A percentile compares a stretch with the other conserved stretches of the same genome.
These are phyloP conservation scores for Ciconia nigra DNA, from an alignment of 2,797 vertebrate species.

Conservation along the genomic window DNA sequence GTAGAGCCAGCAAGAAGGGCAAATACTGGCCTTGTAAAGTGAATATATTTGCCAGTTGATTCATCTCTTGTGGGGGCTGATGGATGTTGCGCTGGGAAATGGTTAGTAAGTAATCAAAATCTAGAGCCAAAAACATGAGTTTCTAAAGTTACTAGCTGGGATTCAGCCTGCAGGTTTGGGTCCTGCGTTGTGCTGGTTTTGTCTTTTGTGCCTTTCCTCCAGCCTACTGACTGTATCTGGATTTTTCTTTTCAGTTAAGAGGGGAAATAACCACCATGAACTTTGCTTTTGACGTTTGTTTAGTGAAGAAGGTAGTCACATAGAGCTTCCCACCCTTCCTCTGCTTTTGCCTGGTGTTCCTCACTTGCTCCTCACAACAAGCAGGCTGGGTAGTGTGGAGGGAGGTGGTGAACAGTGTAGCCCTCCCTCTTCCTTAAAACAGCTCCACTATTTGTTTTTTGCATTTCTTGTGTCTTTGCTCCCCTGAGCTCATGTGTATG, in stretches of 20 bases:
- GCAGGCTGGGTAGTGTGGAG: not conserved
- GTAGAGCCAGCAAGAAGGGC: not conserved
- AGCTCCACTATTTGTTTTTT: not conserved
- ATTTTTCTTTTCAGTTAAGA: not conserved
- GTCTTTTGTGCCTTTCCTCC: not conserved
- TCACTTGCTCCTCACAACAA: not conserved
- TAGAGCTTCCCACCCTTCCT: not conserved
- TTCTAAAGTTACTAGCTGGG: not conserved
- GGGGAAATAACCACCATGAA: not conserved
- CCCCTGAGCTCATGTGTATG: accelerated
- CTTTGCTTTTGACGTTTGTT: not conserved
- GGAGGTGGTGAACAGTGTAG: not conserved
- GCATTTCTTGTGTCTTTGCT: not conserved
- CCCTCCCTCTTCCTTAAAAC: not conserved
- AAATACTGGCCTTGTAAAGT: not conserved
- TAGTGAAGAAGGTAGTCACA: not conserved
- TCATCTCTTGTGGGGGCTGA: not conserved
- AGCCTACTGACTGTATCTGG: not conserved
- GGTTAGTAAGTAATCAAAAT: not conserved
- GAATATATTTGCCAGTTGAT: not conserved
- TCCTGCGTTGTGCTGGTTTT: not conserved
- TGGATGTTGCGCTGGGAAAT: not conserved
- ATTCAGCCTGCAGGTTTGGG: not conserved
- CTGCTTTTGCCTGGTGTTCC: not conserved
- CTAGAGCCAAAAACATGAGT: not conserved